Conservation (phyloP, 2,888 invertebrate genomes). For the Rhagonycha fulva region DNA sequence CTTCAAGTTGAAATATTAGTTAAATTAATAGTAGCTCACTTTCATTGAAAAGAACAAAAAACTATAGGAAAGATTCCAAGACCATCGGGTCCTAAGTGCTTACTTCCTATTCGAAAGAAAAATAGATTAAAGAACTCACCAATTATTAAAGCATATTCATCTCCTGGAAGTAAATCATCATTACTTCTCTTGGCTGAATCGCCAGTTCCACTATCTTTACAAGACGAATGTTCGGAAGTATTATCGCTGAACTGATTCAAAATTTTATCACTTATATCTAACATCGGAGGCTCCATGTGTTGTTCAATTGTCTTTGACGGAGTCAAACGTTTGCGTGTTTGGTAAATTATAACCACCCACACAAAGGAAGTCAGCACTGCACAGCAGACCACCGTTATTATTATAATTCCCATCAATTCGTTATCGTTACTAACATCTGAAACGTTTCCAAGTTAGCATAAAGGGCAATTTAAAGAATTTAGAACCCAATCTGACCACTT, state of each 20-base stretch:
- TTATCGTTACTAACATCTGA: conserved; percentile 60
- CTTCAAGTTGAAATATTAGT: too few species aligned
- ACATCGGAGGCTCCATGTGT: conserved; percentile 46
- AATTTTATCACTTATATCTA: conserved; percentile 41
- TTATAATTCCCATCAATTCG: conserved; percentile 83
- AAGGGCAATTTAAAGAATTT: background rate
- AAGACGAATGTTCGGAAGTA: conserved; percentile 74
- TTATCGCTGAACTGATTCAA: conserved; percentile 62
- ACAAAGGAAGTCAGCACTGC: conserved; percentile 89
- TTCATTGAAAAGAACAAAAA: too few species aligned
- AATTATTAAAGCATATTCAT: conserved; percentile 46
- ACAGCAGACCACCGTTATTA: conserved; percentile 89
- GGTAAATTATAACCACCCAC: conserved; percentile 91
- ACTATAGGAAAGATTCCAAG: too few species aligned
- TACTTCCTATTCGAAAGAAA: too few species aligned
- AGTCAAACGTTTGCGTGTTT: conserved; percentile 71
- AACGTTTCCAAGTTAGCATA: background rate
- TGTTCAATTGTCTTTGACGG: conserved; percentile 57
- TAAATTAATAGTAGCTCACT: too few species aligned
- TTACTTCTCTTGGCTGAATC: conserved; percentile 77
- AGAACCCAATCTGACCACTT: background rate
- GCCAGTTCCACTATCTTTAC: conserved; percentile 81
- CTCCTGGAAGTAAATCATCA: conserved; percentile 49
- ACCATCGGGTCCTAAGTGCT: too few species aligned
- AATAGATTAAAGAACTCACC: conserved; percentile 19